phyloP scores from a whole-genome alignment of 2,888 invertebrate species.

The Aphidius colemani region DNA sequence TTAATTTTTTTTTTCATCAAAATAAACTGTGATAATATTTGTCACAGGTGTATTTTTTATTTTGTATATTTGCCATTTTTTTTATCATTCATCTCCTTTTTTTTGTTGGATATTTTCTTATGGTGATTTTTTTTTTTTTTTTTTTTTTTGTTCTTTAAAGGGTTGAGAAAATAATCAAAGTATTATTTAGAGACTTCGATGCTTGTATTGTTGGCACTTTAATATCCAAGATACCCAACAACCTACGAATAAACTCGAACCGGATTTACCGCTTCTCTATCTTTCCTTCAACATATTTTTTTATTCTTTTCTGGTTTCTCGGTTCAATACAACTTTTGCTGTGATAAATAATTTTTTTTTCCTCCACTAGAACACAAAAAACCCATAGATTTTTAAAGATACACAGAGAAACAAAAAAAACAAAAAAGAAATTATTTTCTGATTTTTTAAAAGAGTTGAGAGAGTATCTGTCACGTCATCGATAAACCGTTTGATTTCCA shows the following conservation, averaged over 20 bases:
- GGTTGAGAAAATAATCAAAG: conserved; percentile 20
- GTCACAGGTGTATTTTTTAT: conserved; percentile 10
- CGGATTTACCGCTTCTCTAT: conserved; percentile 31
- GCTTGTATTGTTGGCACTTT: conserved; percentile 26
- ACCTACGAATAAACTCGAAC: conserved; percentile 30
- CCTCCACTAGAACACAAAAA: conserved; percentile 1
- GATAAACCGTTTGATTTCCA: neutral
- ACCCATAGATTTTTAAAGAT: conserved; percentile 9
- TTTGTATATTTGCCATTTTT: conserved; percentile 8
- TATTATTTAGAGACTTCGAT: conserved; percentile 35
- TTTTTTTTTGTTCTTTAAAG: conserved; percentile 7
- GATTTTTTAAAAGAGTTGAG: neutral
- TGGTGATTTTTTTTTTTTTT: conserved; percentile 3
- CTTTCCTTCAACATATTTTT: conserved; percentile 20
- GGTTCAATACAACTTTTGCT: conserved; percentile 16
- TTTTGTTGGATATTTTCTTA: conserved; percentile 23
- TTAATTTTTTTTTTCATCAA: too few relatives aligned
- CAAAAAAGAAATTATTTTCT: conserved; percentile 13
- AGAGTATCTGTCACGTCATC: neutral
- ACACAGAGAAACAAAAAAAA: conserved; percentile 7
- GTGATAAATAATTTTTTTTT: conserved; percentile 2
- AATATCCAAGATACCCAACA: conserved; percentile 29
- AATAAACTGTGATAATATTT: neutral
- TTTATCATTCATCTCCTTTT: conserved; percentile 19
- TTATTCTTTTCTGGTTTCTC: conserved; percentile 19